A percentile compares a stretch with the other conserved stretches of the same genome.
These are phyloP conservation scores for Glaucomys volans DNA, from an alignment of 2,113 vertebrate genomes.

Conservation along the genomic window DNA sequence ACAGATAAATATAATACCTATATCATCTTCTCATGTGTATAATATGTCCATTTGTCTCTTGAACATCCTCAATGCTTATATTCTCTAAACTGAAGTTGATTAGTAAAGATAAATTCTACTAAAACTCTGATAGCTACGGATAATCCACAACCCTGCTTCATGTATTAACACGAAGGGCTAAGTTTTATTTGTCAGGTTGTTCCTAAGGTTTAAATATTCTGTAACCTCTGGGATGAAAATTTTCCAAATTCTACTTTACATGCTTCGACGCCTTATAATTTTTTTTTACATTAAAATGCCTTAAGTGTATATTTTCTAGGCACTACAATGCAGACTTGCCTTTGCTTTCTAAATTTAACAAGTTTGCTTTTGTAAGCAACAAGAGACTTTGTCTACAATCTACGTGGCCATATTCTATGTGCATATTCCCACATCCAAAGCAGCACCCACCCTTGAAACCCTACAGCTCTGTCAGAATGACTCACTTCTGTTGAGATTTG, in stretches of 20 bases:
- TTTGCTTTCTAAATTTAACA: conserved; percentile 35
- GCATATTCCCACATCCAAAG: not conserved
- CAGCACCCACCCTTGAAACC: not conserved
- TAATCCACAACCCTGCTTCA: conserved; percentile 11
- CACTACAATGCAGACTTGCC: not conserved
- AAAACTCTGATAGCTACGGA: not conserved
- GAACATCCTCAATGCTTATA: not conserved
- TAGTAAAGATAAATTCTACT: not conserved
- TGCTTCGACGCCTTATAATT: not conserved
- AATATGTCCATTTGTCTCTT: not conserved
- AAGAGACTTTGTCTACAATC: not conserved
- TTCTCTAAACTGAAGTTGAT: conserved; percentile 21
- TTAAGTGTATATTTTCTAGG: not conserved
- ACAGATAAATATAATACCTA: not conserved
- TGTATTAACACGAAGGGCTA: not conserved
- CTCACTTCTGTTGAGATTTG: not conserved
- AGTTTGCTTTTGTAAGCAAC: not conserved
- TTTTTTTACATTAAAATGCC: conserved; percentile 36
- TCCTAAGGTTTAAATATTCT: conserved; percentile 8
- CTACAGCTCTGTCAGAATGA: not conserved
- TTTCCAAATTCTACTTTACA: conserved; percentile 3
- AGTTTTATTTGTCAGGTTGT: not conserved
- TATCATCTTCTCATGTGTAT: not conserved
- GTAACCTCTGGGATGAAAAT: conserved; percentile 8
- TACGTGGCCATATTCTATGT: not conserved